A percentile compares a stretch with the other conserved stretches of the same genome.
Conservation (phyloP, 2,113 vertebrate genomes). For the Picathartes gymnocephalus region DNA sequence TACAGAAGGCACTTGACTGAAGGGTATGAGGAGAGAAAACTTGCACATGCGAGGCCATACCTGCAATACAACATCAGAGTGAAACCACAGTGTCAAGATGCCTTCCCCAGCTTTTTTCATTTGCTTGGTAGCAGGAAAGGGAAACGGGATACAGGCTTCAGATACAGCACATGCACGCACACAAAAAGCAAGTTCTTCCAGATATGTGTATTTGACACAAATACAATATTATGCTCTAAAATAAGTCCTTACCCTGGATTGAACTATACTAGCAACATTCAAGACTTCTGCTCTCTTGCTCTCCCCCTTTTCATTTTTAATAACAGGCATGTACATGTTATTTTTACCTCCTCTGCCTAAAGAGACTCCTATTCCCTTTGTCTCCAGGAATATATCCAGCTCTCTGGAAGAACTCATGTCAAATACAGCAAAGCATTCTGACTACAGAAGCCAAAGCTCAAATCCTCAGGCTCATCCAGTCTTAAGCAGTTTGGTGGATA, state of each 20-base stretch:
- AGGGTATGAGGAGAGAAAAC: constrained; percentile 96
- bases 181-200: background rate
- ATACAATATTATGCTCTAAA: background rate
- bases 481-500: background rate
- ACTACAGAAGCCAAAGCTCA: background rate
- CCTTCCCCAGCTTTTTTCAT: background rate
- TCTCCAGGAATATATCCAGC: background rate
- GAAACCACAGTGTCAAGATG: constrained; percentile 28
- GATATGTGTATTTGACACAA: background rate
- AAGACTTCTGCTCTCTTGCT: background rate
- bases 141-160: background rate
- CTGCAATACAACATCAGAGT: constrained; percentile 69
- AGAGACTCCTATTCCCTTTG: background rate
- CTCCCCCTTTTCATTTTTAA: background rate
- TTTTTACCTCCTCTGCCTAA: constrained; percentile 29
- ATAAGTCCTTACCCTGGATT: background rate
- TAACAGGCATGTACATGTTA: constrained; percentile 25
- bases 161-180: background rate
- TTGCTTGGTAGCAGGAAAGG: background rate
- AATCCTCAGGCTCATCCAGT: background rate
- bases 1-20: constrained; percentile 99
- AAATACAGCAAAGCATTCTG: background rate
- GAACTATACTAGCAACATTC: background rate
- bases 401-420: background rate
- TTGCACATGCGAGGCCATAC: constrained; percentile 99